Evolutionary conservation across 2,113 vertebrate genomes (phyloP), one percentile per base, ranked within the genome.

Genomic region (Octodon degus): DNA sequence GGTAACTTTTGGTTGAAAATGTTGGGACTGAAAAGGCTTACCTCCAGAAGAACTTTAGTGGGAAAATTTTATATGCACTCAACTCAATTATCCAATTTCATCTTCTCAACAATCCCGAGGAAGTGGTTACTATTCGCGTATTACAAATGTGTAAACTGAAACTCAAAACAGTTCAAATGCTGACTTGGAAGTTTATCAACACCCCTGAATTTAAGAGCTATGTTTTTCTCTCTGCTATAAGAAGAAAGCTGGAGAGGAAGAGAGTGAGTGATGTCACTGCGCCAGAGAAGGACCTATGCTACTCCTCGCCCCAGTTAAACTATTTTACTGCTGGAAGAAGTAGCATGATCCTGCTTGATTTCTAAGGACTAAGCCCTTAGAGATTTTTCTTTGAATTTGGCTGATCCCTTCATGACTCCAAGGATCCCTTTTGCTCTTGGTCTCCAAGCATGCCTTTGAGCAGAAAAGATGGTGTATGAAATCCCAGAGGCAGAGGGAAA

Each of bases 1-100:
- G 70, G 55, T 81, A 95, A 94, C 58, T 47, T 47, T 63, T n/a
- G 24, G 58, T 19, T 70, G 34, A 95, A 94, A 88, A 79, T 81
- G 50, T 95, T 87, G 67, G 58, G 65, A 91, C 12, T 77, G 77
- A 87, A 93, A 76, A 67, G 68, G 58, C 16, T 95, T 63, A 72
- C 86, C 74, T 93, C 86, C 62, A 86, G 89, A 86, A 65, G 24
- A 95, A 95, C 25, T 67, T 91, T 72, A 80, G 53, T 96, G 94
- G 91, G 89, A 97, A 96, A 95, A 77, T 70, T 79, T 95, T 58
- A 68, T 34, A 88, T 83, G 43, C 11, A n/a, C 83, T 85, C 43
- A 97, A 90, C 27, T 97, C 72, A 93, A 86, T 98, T 95, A 95
- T 95, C 86, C 93, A 94, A 95, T 95, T 98, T 94, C 74, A 43